Conservation (phyloP, 2,888 invertebrate genomes). For the Julus scanicus region DNA sequence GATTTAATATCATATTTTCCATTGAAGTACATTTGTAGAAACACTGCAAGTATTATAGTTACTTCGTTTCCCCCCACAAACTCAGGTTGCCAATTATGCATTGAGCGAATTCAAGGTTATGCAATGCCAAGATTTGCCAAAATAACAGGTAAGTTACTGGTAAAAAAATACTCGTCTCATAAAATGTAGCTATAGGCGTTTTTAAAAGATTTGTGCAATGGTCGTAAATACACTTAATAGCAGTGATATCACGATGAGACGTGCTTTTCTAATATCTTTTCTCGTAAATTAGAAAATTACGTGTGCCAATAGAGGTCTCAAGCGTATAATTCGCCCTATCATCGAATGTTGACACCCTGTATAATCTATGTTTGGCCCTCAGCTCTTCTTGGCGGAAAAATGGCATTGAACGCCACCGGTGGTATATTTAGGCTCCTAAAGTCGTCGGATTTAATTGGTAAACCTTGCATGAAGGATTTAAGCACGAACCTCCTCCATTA, state of each 20-base stretch:
- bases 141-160: constrained; percentile 10
- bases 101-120: background rate
- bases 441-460: background rate
- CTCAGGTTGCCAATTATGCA: constrained; percentile 1
- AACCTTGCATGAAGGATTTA: background rate
- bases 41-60: background rate
- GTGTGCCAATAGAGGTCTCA: background rate
- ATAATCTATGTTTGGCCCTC: constrained; percentile 14
- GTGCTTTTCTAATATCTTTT: background rate
- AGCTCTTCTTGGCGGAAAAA: background rate
- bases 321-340: background rate
- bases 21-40: background rate
- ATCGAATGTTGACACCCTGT: background rate
- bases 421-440: background rate
- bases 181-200: background rate
- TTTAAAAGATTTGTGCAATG: background rate
- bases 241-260: background rate
- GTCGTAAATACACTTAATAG: constrained; percentile 10
- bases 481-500: background rate
- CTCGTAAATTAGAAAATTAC: background rate
- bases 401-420: constrained; percentile 33
- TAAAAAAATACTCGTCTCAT: background rate
- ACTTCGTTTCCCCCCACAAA: background rate
- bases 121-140: background rate
- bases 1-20: background rate